Evolutionary conservation across 2,113 vertebrate genomes (phyloP), one percentile per base, ranked within the genome.

Genomic region (Epinephelus moara): DNA sequence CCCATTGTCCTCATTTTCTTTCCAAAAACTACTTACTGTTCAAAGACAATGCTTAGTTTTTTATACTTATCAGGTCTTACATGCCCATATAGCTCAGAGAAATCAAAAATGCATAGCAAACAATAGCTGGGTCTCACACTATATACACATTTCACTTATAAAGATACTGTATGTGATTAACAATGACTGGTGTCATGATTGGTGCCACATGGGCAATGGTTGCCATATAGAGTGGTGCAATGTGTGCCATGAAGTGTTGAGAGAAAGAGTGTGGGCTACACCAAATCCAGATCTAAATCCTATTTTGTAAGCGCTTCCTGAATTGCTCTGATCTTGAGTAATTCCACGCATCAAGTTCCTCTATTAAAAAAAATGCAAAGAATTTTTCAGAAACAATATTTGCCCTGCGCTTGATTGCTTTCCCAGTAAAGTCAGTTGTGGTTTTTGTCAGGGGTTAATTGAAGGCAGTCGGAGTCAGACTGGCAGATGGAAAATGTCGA

Each of bases 401-500:
- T 82, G 23, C 45, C 14, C n/a, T 17, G 3, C 69, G 70, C 64
- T 27, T 85, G 52, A 86, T 85, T 86, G 81, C 82, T 79, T 90
- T 87, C 59, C 82, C 82, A 88, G 80, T 63, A 85, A 75, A 86
- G 73, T 40, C 85, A 78, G 37, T 81, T 91, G 91, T 89, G 88
- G 84, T 88, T 92, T 91, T 77, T 81, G 53, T 75, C 42, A 88
- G 62, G 81, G 85, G 87, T 91, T 93, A 89, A 91, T 91, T 91
- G 75, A 85, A 91, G 80, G 50, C 84, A 87, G 78, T 50, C 73
- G 86, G 64, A 90, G 80, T 78, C 50, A 73, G 75, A 88, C 74
- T 66, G 70, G 72, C 77, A 89, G 84, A 89, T 91, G 93, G 90
- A 92, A 94, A 93, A 87, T 89, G 85, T 80, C 25, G 64, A 87